These are phyloP conservation scores for Crocodylus rhombifer DNA, from an alignment of 2,797 vertebrate genomes.

Conservation along the genomic window DNA sequence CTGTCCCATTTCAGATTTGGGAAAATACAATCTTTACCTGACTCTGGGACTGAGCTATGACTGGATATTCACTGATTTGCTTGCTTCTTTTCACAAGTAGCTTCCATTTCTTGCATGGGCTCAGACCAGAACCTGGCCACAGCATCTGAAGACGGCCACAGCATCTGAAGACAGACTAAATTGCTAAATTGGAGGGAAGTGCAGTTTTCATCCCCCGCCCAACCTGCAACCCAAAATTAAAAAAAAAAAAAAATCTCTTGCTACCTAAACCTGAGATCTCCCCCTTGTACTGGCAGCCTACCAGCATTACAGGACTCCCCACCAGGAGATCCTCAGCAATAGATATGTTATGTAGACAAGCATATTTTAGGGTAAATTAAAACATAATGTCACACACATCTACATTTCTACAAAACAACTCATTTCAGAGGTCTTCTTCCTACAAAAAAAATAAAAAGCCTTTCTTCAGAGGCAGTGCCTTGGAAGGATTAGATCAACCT, in stretches of 20 bases:
- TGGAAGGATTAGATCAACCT: neutral
- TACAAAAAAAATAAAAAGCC: neutral
- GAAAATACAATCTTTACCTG: neutral
- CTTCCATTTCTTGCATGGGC: neutral
- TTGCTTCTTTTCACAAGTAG: neutral
- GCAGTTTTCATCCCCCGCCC: neutral
- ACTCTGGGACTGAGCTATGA: constrained; percentile 5
- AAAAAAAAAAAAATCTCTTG: neutral
- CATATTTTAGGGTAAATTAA: neutral
- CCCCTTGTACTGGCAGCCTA: neutral
- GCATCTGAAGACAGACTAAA: neutral
- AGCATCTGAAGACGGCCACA: neutral
- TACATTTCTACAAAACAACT: neutral
- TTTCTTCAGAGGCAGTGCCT: neutral
- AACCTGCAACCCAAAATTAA: no score
- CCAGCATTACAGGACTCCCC: constrained; percentile 14
- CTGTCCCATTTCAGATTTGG: neutral
- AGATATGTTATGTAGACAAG: neutral
- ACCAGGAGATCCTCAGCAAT: neutral
- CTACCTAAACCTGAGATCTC: no score
- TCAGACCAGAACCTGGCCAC: neutral
- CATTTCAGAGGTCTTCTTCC: neutral
- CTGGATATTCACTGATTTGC: neutral
- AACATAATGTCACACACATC: neutral
- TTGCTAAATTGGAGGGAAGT: neutral